Base-by-base conservation (phyloP, 2,113 vertebrate genomes). In the Zootoca vivipara region DNA sequence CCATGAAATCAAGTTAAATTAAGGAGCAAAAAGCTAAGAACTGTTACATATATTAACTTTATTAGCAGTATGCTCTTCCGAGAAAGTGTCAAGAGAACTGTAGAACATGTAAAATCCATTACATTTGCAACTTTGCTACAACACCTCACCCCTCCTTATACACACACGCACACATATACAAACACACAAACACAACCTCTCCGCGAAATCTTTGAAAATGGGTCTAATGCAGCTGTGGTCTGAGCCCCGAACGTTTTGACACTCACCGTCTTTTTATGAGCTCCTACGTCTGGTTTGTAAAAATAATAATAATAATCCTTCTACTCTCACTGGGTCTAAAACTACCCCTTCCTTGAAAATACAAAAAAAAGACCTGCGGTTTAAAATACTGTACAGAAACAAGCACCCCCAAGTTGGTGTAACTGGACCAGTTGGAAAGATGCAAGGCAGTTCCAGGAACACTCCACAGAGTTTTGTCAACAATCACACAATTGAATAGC, bases 401-500 rank as follows among this genome's bases (percentile, higher is more conserved):
- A 42, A 75, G 15, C 9, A 73, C 40, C 33, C 87, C 67, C 58
- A 69, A 24, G 26, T 85, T 24, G 28, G 73, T 40, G 56, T 85
- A 38, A 73, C 85, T 1, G 1, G 30, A 72, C 1, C 24, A 20
- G 42, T 42, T 35, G 42, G 22, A 24, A 38, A 65, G n/a, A 4
- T 79, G 38, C 69, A 58, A 46, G 65, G 86, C 40, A 74, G 1
- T 81, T 52, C 30, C 67, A 1, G 78, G 86, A 91, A 88, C 15
- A 90, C 74, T 1, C 52, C 82, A 35, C 2, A 20, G 62, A 62
- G 58, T 62, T 0, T 6, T 86, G 85, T 40, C 64, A 78, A 42
- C 64, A 26, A 86, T 64, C 73, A 69, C 70, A 74, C 92, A 92
- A 93, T 93, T 80, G 91, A 95, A 96, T 79, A 94, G 12, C 30